phyloP scores from a whole-genome alignment of 2,113 vertebrate genomes.

The Lepus timidus region DNA sequence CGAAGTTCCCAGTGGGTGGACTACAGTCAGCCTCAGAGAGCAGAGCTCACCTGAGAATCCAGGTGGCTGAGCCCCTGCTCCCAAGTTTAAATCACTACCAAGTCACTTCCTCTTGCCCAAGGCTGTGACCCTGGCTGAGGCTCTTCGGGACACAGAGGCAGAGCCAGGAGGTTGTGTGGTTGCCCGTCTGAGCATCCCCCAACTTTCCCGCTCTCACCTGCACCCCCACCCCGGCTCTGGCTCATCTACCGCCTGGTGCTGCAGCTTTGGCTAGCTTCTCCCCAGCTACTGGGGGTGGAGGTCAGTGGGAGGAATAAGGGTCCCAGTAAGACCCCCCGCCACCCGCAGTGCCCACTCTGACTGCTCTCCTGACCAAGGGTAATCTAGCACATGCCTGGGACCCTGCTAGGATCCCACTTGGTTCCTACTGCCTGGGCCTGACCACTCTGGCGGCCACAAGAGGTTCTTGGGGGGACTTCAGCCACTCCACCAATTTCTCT shows the following conservation, averaged over 20 bases:
- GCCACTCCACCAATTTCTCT: background rate
- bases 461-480: background rate
- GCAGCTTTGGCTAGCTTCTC: background rate
- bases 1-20: background rate
- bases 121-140: background rate
- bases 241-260: background rate
- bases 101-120: background rate
- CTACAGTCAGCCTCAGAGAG: background rate
- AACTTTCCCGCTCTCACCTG: background rate
- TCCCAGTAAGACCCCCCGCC: background rate
- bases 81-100: background rate
- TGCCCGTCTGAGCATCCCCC: background rate
- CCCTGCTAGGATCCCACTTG: background rate
- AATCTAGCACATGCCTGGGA: rapidly evolving
- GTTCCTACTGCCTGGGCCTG: background rate
- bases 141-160: background rate
- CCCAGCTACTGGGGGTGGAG: background rate
- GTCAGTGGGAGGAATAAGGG: background rate
- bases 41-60: background rate
- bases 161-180: background rate
- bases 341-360: background rate
- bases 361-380: background rate
- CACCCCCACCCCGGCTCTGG: background rate
- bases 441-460: background rate
- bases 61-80: background rate